Evolutionary conservation across 2,888 invertebrate genomes (phyloP).

Genomic region (Nebria brevicollis): DNA sequence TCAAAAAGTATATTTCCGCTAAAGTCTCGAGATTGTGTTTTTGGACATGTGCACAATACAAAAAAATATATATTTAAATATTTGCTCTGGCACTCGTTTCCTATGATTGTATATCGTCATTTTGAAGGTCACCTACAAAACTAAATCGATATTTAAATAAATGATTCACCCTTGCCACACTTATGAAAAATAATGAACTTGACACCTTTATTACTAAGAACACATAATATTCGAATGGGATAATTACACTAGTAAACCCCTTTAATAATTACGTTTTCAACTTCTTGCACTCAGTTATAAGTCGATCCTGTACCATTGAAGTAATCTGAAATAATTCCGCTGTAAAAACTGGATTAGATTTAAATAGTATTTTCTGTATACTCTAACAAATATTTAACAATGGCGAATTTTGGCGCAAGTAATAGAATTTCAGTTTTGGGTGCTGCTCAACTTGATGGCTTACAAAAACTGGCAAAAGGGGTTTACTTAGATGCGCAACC

Average conservation of each 20-base stretch:
- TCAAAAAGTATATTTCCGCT: too few relatives aligned
- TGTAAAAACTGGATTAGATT: background rate
- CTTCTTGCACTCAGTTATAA: background rate
- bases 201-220: background rate
- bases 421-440: conserved; percentile 35
- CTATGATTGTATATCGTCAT: too few relatives aligned
- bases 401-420: conserved; percentile 38
- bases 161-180: too few relatives aligned
- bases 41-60: too few relatives aligned
- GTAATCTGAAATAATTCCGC: background rate
- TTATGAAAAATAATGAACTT: background rate
- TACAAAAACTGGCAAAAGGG: conserved; percentile 46
- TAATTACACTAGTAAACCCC: background rate
- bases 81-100: too few relatives aligned
- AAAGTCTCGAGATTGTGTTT: too few relatives aligned
- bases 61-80: too few relatives aligned
- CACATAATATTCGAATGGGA: background rate
- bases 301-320: background rate
- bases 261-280: background rate
- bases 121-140: too few relatives aligned
- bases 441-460: conserved; percentile 34
- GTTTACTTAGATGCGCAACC: conserved; percentile 55
- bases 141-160: background rate
- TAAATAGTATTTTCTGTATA: too few relatives aligned
- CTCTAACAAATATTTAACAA: background rate